Evolutionary conservation across 1,140 invertebrate species (phyloP).

Genomic region (Cotesia typhae): DNA sequence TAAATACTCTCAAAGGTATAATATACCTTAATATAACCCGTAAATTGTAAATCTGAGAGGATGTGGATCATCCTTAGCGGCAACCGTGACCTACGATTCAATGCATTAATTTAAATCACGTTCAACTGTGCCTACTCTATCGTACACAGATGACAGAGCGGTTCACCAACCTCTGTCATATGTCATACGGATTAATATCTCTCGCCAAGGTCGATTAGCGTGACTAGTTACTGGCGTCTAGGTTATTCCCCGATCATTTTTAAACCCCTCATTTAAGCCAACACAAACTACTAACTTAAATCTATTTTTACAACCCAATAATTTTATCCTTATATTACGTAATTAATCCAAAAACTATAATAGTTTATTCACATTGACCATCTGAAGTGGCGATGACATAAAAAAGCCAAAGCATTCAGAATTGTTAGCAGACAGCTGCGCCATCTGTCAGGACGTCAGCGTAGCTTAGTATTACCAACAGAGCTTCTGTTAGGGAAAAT

Average conservation of each 20-base stretch:
- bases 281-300: neutral
- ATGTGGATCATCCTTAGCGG: neutral
- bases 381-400: neutral
- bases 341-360: neutral
- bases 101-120: constrained; percentile 3
- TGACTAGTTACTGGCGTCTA: no score
- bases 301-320: no score
- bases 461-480: constrained; percentile 42
- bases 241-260: neutral
- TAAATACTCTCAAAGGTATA: no score
- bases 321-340: no score
- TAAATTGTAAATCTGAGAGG: no score
- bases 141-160: no score
- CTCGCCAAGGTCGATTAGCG: constrained; percentile 6
- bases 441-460: constrained; percentile 41
- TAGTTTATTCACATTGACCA: constrained; percentile 1
- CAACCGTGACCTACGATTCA: constrained; percentile 11
- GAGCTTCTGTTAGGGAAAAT: neutral
- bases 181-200: constrained; percentile 15
- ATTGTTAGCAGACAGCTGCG: constrained; percentile 15
- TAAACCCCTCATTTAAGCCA: neutral
- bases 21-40: no score
- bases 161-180: constrained; percentile 7
- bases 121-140: neutral
- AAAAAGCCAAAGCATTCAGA: neutral